A percentile compares a stretch with the other conserved stretches of the same genome.
Conservation (phyloP, 2,888 invertebrate species). For the Drosophila cracens region DNA sequence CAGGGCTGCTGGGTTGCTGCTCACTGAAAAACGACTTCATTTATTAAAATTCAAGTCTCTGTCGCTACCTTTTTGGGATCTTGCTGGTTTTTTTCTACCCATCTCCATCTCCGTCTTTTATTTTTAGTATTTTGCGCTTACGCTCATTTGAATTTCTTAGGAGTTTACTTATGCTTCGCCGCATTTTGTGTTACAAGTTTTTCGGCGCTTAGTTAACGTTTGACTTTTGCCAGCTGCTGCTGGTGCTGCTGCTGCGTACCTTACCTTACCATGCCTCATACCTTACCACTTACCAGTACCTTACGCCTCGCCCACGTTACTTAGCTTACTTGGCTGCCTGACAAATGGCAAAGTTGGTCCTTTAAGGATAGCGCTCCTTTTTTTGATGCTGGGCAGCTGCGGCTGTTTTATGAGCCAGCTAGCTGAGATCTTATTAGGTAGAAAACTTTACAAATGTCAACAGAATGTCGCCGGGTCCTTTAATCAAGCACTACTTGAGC, state of each 20-base stretch:
- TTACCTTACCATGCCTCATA: background rate
- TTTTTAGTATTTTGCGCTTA: slow-evolving; percentile 58
- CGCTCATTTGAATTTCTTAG: slow-evolving; percentile 79
- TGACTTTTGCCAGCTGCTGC: slow-evolving; percentile 67
- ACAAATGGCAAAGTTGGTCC: slow-evolving; percentile 61
- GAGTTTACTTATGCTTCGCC: slow-evolving; percentile 74
- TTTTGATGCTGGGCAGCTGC: slow-evolving; percentile 41
- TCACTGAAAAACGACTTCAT: slow-evolving; percentile 57
- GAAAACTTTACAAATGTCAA: slow-evolving; percentile 75
- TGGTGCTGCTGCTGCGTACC: slow-evolving; percentile 4
- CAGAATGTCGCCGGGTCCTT: slow-evolving; percentile 66
- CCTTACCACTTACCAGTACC: slow-evolving; percentile 5
- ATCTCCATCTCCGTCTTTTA: slow-evolving; percentile 11
- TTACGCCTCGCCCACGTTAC: background rate
- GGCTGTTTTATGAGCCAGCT: slow-evolving; percentile 55
- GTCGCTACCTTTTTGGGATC: slow-evolving; percentile 13
- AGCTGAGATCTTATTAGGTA: slow-evolving; percentile 55
- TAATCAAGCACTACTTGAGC: slow-evolving; percentile 58
- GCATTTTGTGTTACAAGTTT: slow-evolving; percentile 76
- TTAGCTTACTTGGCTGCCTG: slow-evolving; percentile 26
- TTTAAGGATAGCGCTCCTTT: slow-evolving; percentile 30
- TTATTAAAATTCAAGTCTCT: slow-evolving; percentile 67
- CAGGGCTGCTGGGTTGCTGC: slow-evolving; percentile 10
- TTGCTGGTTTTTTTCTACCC: slow-evolving; percentile 15
- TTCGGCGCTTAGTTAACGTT: slow-evolving; percentile 79